Conservation (phyloP, 2,888 invertebrate species). For the Andrena bicolor region DNA sequence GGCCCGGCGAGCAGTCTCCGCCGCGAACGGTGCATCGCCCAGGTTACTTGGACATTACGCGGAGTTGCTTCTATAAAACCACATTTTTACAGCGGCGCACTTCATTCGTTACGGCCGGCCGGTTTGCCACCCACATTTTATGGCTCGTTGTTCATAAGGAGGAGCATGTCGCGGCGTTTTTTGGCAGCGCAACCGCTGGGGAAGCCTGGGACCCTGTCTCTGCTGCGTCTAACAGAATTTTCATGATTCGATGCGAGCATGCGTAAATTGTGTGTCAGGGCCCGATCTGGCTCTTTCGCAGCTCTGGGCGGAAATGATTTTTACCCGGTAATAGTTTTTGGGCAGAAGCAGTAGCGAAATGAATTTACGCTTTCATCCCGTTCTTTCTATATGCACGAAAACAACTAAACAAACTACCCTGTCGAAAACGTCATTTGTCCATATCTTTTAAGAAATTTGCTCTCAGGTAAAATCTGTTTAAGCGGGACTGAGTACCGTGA, state of each 20-base stretch:
- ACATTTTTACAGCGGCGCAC: constrained; percentile 79
- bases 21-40: constrained; percentile 67
- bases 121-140: constrained; percentile 75
- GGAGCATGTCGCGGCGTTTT: constrained; percentile 18
- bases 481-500: no score
- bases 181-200: constrained; percentile 10
- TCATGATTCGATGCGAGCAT: neutral
- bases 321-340: no score
- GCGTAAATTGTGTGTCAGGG: neutral
- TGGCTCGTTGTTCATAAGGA: constrained; percentile 63
- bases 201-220: constrained; percentile 31
- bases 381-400: no score
- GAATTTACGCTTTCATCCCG: no score
- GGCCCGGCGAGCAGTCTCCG: constrained; percentile 33
- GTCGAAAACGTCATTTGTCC: no score
- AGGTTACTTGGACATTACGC: constrained; percentile 74
- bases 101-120: constrained; percentile 77
- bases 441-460: no score
- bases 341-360: no score
- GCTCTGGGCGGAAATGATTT: neutral
- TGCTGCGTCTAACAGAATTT: constrained; percentile 2
- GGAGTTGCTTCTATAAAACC: constrained; percentile 77
- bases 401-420: no score
- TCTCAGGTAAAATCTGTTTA: no score
- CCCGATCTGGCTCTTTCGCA: no score